Evolutionary conservation across 2,888 invertebrate genomes (phyloP).

Genomic region (Physocephala rufipes): DNA sequence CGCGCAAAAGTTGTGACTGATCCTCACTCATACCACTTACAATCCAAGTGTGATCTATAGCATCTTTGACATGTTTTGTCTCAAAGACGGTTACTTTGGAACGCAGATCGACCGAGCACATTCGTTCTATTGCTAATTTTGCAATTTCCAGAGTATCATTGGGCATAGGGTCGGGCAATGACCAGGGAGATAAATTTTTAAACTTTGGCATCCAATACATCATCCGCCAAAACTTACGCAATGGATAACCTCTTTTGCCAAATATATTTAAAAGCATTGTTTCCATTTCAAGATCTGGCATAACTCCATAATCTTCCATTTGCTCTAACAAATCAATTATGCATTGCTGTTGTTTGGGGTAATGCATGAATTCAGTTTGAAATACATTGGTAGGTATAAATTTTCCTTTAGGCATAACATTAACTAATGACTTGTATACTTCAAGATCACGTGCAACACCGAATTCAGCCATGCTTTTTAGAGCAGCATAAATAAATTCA

Average conservation of each 20-base stretch:
- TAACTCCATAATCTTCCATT: constrained; percentile 95
- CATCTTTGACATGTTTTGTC: constrained; percentile 75
- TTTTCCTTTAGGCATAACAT: constrained; percentile 88
- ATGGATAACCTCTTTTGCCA: constrained; percentile 78
- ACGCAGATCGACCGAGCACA: constrained; percentile 82
- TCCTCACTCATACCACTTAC: constrained; percentile 84
- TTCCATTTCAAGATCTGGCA: constrained; percentile 91
- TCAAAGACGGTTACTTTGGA: constrained; percentile 74
- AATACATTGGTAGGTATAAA: constrained; percentile 84
- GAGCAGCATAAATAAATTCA: constrained; percentile 91
- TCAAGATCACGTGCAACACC: constrained; percentile 88
- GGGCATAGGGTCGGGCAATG: constrained; percentile 80
- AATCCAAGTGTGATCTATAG: constrained; percentile 90
- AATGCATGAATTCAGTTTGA: constrained; percentile 92
- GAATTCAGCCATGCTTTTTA: constrained; percentile 88
- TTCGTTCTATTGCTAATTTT: constrained; percentile 81
- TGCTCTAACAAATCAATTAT: constrained; percentile 85
- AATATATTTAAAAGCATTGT: constrained; percentile 84
- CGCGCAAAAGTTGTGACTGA: constrained; percentile 76
- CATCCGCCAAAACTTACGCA: constrained; percentile 82
- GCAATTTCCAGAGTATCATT: constrained; percentile 81
- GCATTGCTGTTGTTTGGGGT: constrained; percentile 95
- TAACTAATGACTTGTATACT: constrained; percentile 84
- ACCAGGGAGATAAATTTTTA: constrained; percentile 88
- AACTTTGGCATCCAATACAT: constrained; percentile 96